Evolutionary conservation across 2,888 invertebrate genomes (phyloP).

Genomic region (Ennomos fuscantarius): DNA sequence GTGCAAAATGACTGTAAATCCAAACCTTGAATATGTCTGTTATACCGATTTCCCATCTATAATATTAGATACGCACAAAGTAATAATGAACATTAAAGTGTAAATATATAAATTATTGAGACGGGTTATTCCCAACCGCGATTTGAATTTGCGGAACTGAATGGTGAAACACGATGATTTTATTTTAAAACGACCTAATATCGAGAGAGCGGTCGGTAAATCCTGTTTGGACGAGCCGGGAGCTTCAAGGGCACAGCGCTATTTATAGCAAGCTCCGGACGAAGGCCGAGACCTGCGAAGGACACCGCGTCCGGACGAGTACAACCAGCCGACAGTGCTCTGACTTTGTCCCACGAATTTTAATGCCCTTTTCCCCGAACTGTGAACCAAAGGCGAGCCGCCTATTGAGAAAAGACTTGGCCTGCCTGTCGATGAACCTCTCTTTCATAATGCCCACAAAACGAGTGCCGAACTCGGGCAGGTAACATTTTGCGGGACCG

Average conservation of each 20-base stretch:
- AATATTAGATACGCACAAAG: constrained; percentile 23
- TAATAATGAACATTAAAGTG: constrained; percentile 30
- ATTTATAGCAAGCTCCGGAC: constrained; percentile 72
- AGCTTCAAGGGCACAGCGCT: constrained; percentile 75
- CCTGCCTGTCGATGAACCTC: constrained; percentile 9
- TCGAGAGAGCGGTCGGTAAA: constrained; percentile 61
- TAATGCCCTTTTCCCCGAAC: constrained; percentile 67
- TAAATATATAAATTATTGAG: constrained; percentile 24
- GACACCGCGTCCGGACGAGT: constrained; percentile 52
- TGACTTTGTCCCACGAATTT: constrained; percentile 53
- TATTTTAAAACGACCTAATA: constrained; percentile 41
- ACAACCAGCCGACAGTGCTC: constrained; percentile 23
- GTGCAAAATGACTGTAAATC: constrained; percentile 11
- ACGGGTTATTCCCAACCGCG: constrained; percentile 8
- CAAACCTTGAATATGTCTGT: constrained; percentile 14
- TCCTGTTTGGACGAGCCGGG: constrained; percentile 69
- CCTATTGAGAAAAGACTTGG: constrained; percentile 45
- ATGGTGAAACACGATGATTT: constrained; percentile 25
- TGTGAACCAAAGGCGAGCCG: constrained; percentile 53
- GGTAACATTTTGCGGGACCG: constrained; percentile 28
- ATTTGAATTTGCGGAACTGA: constrained; percentile 13
- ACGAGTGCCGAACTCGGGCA: constrained; percentile 20
- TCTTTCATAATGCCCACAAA: background rate
- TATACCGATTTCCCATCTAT: constrained; percentile 17
- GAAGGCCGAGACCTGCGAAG: constrained; percentile 51